Conservation (phyloP, 1,140 invertebrate species). For the Muscidifurax raptorellus region DNA sequence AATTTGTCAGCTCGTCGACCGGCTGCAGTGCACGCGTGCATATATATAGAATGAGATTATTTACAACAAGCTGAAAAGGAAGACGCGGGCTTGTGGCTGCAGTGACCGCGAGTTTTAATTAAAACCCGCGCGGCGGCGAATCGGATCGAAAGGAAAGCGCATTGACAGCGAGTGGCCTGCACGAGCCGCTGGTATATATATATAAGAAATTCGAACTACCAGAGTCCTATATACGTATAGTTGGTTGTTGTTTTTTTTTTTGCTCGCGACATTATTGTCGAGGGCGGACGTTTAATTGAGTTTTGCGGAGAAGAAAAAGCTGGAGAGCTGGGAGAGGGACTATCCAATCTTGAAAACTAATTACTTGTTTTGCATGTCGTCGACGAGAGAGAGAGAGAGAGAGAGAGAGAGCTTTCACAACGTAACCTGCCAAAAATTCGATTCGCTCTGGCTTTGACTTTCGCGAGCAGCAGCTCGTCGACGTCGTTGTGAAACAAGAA, state of each 20-base stretch:
- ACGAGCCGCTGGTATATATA: neutral
- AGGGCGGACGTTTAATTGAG: slow-evolving; percentile 40
- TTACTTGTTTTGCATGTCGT: slow-evolving; percentile 43
- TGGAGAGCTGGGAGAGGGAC: neutral
- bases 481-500: neutral
- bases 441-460: neutral
- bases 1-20: neutral
- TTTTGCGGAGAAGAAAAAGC: slow-evolving; percentile 24
- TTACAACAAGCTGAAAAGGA: neutral
- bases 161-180: neutral
- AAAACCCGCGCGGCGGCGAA: neutral
- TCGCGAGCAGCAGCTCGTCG: neutral
- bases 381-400: neutral
- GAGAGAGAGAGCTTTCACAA: neutral
- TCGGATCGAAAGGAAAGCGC: slow-evolving; percentile 7
- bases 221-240: neutral
- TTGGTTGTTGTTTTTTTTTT: neutral
- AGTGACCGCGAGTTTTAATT: slow-evolving; percentile 26
- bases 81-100: neutral
- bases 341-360: slow-evolving; percentile 45
- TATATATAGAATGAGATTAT: too few relatives aligned
- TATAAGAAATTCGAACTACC: slow-evolving; percentile 12
- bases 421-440: slow-evolving; percentile 45
- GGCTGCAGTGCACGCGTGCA: too few relatives aligned
- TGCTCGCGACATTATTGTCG: neutral